Evolutionary conservation across 2,888 invertebrate genomes (phyloP).

Genomic region (Drosophila greeni): DNA sequence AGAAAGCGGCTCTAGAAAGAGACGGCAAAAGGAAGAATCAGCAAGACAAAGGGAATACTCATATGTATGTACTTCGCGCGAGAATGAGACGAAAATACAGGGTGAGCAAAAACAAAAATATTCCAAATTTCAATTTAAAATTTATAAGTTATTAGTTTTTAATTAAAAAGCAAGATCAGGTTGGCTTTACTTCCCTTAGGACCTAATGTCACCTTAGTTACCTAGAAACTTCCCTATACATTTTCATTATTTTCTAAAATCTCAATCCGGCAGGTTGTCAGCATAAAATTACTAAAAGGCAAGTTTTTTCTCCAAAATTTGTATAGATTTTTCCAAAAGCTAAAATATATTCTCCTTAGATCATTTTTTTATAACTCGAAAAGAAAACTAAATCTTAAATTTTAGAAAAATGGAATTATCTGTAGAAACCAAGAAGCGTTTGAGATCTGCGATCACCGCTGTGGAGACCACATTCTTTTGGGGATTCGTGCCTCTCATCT

Average conservation of each 20-base stretch:
- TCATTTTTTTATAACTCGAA: background rate
- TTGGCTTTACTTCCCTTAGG: background rate
- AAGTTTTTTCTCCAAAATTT: background rate
- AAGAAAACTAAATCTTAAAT: background rate
- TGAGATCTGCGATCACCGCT: slow-evolving; percentile 81
- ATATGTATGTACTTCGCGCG: background rate
- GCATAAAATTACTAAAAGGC: slow-evolving; percentile 1
- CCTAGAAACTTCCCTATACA: background rate
- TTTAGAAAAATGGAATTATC: slow-evolving; percentile 75
- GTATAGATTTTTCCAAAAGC: background rate
- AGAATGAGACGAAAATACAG: slow-evolving; percentile 4
- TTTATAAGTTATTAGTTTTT: background rate
- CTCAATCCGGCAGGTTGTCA: background rate
- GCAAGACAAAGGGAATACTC: slow-evolving; percentile 9
- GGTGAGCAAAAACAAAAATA: background rate
- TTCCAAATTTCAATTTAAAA: background rate
- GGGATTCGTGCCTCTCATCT: slow-evolving; percentile 84
- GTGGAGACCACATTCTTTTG: slow-evolving; percentile 84
- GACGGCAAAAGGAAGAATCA: slow-evolving; percentile 7
- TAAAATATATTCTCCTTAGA: background rate
- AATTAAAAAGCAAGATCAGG: background rate
- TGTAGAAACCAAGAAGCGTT: slow-evolving; percentile 82
- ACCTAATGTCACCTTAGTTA: background rate
- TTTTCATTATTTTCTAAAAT: background rate
- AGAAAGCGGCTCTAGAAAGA: slow-evolving; percentile 11